These are phyloP conservation scores for Parotocinclus haroldoi DNA, from an alignment of 2,797 vertebrate species.

Conservation along the genomic window DNA sequence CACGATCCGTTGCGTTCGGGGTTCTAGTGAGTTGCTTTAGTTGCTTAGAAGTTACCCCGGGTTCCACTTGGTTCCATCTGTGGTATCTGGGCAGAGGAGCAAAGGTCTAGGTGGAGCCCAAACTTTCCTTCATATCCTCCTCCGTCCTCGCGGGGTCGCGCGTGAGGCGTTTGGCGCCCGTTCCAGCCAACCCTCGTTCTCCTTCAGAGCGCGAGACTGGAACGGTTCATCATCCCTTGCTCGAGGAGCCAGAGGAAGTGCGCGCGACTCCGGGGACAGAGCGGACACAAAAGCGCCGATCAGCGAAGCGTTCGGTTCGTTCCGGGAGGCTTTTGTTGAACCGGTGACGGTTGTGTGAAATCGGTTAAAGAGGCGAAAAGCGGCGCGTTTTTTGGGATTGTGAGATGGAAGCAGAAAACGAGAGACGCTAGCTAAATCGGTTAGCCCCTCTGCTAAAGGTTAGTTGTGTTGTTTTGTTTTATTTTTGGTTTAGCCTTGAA, in stretches of 20 bases:
- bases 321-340: too few species aligned
- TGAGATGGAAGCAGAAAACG: neutral
- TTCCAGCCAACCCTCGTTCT: constrained; percentile 9
- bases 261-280: neutral
- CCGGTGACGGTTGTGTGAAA: too few species aligned
- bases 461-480: neutral
- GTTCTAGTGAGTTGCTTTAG: too few species aligned
- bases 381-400: too few species aligned
- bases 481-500: neutral
- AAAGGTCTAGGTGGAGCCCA: too few species aligned
- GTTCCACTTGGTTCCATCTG: too few species aligned
- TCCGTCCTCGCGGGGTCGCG: constrained; percentile 17
- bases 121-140: neutral
- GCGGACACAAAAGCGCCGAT: constrained; percentile 7
- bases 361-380: too few species aligned
- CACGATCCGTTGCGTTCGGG: too few species aligned
- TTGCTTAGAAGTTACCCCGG: too few species aligned
- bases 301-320: neutral
- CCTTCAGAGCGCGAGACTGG: constrained; percentile 26
- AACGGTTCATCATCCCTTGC: constrained; percentile 19
- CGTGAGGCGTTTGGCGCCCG: neutral
- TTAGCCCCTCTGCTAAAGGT: constrained; percentile 14
- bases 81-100: too few species aligned
- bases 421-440: constrained; percentile 19
- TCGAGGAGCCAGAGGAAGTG: constrained; percentile 21